Evolutionary conservation across 2,113 vertebrate species (phyloP).

Genomic region (Leptosomus discolor): DNA sequence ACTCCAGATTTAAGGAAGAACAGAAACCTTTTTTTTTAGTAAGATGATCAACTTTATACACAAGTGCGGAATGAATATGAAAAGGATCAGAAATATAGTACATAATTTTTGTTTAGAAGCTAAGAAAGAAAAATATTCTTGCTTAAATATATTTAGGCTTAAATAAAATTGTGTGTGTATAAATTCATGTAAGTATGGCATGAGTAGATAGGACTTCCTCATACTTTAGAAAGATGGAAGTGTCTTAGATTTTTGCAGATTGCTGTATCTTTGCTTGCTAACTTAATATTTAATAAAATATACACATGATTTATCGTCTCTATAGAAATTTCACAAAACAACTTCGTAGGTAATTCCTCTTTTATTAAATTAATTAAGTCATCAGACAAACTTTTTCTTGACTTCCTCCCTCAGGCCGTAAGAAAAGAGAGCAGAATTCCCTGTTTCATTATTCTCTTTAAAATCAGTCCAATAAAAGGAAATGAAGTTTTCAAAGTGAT

Average conservation of each 20-base stretch:
- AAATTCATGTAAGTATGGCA: not conserved
- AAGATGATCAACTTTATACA: not conserved
- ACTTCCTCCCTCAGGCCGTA: not conserved
- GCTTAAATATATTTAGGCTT: not conserved
- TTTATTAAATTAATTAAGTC: conserved; percentile 15
- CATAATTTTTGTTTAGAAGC: not conserved
- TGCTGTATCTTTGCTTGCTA: not conserved
- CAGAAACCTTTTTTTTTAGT: not conserved
- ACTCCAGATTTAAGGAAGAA: not conserved
- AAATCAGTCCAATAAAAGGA: not conserved
- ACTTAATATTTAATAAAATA: not conserved
- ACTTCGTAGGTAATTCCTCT: not conserved
- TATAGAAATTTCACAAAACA: not conserved
- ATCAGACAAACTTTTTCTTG: not conserved
- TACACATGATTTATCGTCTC: not conserved
- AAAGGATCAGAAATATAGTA: not conserved
- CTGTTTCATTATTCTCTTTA: not conserved
- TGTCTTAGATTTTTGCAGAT: not conserved
- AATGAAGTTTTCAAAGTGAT: conserved; percentile 19
- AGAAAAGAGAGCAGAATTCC: not conserved
- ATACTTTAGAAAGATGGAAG: not conserved
- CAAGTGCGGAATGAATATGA: not conserved
- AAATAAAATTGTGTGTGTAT: not conserved
- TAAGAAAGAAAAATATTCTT: not conserved
- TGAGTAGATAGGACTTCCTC: not conserved